Base-by-base conservation (phyloP, 1,140 invertebrate genomes). In the Amyelois transitella region DNA sequence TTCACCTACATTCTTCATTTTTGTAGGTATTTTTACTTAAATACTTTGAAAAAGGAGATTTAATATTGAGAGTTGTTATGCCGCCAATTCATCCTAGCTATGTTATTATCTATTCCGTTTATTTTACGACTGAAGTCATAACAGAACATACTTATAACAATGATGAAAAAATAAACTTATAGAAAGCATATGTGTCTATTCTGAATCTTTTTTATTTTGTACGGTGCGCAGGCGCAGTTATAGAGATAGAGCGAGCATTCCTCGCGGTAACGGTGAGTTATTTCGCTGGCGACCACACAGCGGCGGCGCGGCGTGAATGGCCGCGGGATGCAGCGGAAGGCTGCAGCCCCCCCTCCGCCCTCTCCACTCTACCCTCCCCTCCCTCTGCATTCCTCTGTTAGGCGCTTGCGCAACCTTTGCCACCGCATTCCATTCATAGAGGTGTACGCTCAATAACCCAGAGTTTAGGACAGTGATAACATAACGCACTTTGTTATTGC, bases 401-500 rank as follows among this genome's bases (percentile, higher is more conserved):
- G 70, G 65, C 69, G 74, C 77, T 81, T 82, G 81, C 81, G 77
- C 80, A 82, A 82, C 80, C 77, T 78, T 72, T 69, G 70, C 56
- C 75, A 66, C 75, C 79, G 73, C 84, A 85, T 87, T 85, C 81
- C 84, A 87, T 85, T 87, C 81, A 84, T 87, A 82, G 75, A 77
- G 66, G 72, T 78, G 76, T 76, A 79, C 77, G 78, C 72, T 77
- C 60, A 59, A 64, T 64, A 72, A 70, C 68, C 52, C 62, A 58
- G 43, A 52, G 45, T 53, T 22, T 56, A 61, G 52, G 63, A 57
- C 59, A 53, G 61, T 53, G n/a, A n/a, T n/a, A n/a, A n/a, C 45
- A 51, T 50, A 57, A 18, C 38, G 43, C 22, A 48, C 53, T 45
- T 38, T 38, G 32, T 38, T 38, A 28, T 28, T 12, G n/a, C n/a